Percentiles rank a stretch among this genome's conserved stretches.
phyloP scores from a whole-genome alignment of 2,113 vertebrate species.

The Oryzias woworae region DNA sequence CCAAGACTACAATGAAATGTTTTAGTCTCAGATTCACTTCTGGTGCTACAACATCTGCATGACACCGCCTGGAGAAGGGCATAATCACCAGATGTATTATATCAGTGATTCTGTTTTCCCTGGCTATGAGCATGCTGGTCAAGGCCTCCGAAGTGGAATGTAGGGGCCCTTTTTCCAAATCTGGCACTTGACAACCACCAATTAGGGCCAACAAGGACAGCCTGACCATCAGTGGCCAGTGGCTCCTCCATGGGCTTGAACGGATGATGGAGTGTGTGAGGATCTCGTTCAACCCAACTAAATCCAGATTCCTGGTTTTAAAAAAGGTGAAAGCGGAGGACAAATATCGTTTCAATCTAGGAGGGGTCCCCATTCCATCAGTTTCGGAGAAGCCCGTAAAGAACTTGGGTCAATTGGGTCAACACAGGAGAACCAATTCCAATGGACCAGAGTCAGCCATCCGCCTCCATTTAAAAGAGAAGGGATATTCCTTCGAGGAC shows the following conservation, averaged over 20 bases:
- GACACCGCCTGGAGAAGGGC: background rate
- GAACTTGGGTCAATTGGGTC: background rate
- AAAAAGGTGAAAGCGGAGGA: background rate
- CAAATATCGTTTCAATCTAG: background rate
- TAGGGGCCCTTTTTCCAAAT: background rate
- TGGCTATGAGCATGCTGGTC: background rate
- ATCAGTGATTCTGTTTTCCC: background rate
- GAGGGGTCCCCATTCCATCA: background rate
- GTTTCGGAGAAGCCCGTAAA: background rate
- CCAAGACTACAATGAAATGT: too few relatives aligned
- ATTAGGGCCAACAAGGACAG: background rate
- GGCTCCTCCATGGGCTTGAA: background rate
- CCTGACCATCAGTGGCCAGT: background rate
- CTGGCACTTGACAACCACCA: background rate
- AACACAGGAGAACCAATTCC: background rate
- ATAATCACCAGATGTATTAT: conserved; percentile 1
- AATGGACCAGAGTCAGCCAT: too few relatives aligned
- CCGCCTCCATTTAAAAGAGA: too few relatives aligned
- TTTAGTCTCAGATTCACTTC: background rate
- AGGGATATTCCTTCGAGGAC: too few relatives aligned
- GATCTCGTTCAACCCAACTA: background rate
- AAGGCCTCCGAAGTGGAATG: background rate
- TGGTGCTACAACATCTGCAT: background rate
- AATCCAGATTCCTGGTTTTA: background rate
- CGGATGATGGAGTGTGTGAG: background rate